Evolutionary conservation across 2,113 vertebrate genomes (phyloP).

Genomic region (Erythrocercus mccallii): DNA sequence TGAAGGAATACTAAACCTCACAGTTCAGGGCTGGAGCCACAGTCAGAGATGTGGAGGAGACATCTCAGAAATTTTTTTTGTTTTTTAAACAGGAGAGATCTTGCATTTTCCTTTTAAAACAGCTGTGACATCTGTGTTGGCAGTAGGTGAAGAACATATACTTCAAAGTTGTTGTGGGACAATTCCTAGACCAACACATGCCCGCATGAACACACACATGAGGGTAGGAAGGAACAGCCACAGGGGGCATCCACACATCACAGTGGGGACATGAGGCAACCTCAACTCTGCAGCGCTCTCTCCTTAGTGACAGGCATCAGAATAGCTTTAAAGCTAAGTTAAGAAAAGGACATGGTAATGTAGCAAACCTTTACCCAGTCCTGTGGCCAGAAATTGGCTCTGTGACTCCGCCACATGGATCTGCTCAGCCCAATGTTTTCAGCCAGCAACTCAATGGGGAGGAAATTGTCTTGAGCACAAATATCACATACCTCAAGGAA

Average conservation of each 20-base stretch:
- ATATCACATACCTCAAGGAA: neutral
- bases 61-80: neutral
- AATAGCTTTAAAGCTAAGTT: neutral
- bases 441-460: neutral
- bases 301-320: neutral
- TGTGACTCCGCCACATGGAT: neutral
- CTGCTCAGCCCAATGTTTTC: neutral
- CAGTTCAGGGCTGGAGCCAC: neutral
- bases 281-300: neutral
- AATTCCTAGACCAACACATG: neutral
- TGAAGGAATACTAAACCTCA: neutral
- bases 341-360: neutral
- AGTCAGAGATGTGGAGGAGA: neutral
- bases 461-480: neutral
- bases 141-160: neutral
- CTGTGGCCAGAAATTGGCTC: neutral
- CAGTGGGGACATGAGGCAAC: neutral
- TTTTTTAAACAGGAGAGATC: neutral
- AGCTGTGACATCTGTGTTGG: neutral
- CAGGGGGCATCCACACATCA: neutral
- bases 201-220: fast-evolving
- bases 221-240: neutral
- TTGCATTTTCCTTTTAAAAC: neutral
- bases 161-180: neutral
- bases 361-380: neutral